Conservation (phyloP, 2,113 vertebrate genomes). For the Lophius piscatorius region DNA sequence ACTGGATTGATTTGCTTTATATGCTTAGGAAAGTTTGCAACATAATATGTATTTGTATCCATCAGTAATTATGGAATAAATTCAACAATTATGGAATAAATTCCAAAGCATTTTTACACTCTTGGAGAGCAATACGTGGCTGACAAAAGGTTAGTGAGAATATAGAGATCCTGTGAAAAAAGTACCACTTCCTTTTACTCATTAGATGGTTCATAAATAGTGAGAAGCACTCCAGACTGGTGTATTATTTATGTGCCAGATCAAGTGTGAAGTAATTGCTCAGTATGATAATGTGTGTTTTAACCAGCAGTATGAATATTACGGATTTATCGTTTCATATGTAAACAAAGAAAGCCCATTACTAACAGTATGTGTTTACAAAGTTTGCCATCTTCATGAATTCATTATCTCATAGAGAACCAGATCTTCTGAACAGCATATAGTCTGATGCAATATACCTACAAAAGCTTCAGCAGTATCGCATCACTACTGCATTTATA, state of each 20-base stretch:
- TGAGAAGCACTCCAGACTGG: slow-evolving; percentile 5
- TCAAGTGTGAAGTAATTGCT: slow-evolving; percentile 2
- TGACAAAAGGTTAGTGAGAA: slow-evolving; percentile 48
- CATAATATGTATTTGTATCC: slow-evolving; percentile 59
- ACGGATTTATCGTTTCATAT: neutral
- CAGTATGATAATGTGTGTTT: neutral
- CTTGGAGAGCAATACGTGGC: slow-evolving; percentile 50
- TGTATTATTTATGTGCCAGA: slow-evolving; percentile 5
- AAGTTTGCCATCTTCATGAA: slow-evolving; percentile 1
- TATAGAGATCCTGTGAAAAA: slow-evolving; percentile 25
- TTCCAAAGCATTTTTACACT: slow-evolving; percentile 65
- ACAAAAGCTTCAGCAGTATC: slow-evolving; percentile 8
- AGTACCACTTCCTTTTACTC: slow-evolving; percentile 24
- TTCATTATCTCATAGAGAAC: slow-evolving; percentile 6
- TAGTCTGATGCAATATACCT: slow-evolving; percentile 5
- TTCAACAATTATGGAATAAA: slow-evolving; percentile 59
- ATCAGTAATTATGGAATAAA: too few relatives aligned
- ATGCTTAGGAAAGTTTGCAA: slow-evolving; percentile 33
- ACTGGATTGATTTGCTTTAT: slow-evolving; percentile 23
- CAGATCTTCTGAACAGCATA: neutral
- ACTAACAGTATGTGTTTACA: slow-evolving; percentile 5
- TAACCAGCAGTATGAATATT: slow-evolving; percentile 1
- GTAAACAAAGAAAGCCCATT: neutral
- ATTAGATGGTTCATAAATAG: slow-evolving; percentile 42
- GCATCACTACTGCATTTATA: slow-evolving; percentile 28